These are phyloP conservation scores for Harmothoe impar DNA, from an alignment of 2,888 invertebrate genomes.

Conservation along the genomic window DNA sequence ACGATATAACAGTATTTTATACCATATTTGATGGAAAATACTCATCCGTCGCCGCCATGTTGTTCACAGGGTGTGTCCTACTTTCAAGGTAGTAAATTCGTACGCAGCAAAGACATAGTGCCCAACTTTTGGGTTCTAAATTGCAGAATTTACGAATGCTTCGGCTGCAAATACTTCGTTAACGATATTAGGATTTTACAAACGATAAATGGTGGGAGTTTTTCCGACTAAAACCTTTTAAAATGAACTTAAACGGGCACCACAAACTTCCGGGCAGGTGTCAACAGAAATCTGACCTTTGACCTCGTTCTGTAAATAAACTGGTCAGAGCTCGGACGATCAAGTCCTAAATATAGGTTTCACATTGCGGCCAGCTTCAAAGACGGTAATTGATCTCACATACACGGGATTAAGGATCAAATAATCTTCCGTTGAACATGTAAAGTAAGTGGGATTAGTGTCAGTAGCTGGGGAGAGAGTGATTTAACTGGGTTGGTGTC, in stretches of 20 bases:
- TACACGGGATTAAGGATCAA: too few relatives aligned
- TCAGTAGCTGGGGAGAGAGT: too few relatives aligned
- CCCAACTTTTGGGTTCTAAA: neutral
- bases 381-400: neutral
- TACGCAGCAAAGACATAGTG: conserved; percentile 38
- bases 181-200: too few relatives aligned
- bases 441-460: too few relatives aligned
- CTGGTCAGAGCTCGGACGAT: neutral
- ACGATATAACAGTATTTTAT: conserved; percentile 30
- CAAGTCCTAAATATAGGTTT: conserved; percentile 29
- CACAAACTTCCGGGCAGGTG: conserved; percentile 33
- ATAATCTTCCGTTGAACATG: too few relatives aligned
- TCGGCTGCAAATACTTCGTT: too few relatives aligned
- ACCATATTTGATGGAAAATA: conserved; percentile 36
- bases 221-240: neutral
- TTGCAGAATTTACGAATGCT: neutral
- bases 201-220: neutral
- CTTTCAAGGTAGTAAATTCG: conserved; percentile 9
- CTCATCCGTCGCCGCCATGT: conserved; percentile 59
- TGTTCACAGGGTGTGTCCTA: conserved; percentile 60
- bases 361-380: neutral
- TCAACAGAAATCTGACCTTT: conserved; percentile 40
- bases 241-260: neutral
- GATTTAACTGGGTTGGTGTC: too few relatives aligned
- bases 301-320: conserved; percentile 58